phyloP scores from a whole-genome alignment of 2,888 invertebrate species.

The Brachylomia viminalis region DNA sequence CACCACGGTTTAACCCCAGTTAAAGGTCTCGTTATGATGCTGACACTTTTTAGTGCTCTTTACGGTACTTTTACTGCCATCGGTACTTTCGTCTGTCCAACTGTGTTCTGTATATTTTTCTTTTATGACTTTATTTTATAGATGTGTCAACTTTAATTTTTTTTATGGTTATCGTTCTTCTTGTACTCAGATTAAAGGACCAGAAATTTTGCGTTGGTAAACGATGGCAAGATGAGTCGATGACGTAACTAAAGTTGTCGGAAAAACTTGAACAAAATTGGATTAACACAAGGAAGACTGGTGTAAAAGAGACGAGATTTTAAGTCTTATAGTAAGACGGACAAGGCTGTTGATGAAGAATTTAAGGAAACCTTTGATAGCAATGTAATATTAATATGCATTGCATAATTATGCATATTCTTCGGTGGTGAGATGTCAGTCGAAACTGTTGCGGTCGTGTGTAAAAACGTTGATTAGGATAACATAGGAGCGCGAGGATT shows the following conservation, averaged over 20 bases:
- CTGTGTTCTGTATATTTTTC: constrained; percentile 60
- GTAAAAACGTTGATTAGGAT: not conserved
- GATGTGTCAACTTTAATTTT: constrained; percentile 35
- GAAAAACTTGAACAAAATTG: not conserved
- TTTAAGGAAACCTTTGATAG: not conserved
- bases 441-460: too few species aligned
- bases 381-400: not conserved
- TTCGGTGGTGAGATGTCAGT: not conserved
- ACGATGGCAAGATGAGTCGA: not conserved
- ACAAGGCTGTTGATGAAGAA: not conserved
- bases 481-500: not conserved
- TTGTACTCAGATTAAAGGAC: not conserved
- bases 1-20: constrained; percentile 68
- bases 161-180: constrained; percentile 34
- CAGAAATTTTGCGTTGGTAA: not conserved
- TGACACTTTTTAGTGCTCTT: constrained; percentile 65
- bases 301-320: not conserved
- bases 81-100: constrained; percentile 44
- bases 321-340: not conserved
- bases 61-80: constrained; percentile 53
- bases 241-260: not conserved
- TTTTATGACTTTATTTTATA: constrained; percentile 58
- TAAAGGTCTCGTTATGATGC: constrained; percentile 68
- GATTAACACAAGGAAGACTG: not conserved
- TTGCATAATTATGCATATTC: not conserved